phyloP scores from a whole-genome alignment of 2,113 vertebrate species.

The Octodon degus region DNA sequence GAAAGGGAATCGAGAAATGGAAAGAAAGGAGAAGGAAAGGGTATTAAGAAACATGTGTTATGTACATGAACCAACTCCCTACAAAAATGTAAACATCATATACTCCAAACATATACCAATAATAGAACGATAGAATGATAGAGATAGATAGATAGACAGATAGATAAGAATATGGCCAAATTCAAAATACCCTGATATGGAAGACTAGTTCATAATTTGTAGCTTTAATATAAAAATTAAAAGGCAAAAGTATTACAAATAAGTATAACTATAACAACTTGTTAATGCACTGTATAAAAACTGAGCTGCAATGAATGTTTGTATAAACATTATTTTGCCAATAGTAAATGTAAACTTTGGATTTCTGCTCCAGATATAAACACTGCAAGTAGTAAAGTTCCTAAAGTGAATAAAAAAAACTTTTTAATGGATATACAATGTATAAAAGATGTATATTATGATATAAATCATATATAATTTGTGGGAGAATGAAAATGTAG shows the following conservation, averaged over 20 bases:
- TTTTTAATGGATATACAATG: not conserved
- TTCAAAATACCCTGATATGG: not conserved
- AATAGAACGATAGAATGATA: not conserved
- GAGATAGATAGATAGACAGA: not conserved
- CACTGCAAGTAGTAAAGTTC: not conserved
- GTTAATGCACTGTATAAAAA: not conserved
- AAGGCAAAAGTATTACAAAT: slow-evolving; percentile 1
- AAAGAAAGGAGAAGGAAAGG: not conserved
- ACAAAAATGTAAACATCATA: not conserved
- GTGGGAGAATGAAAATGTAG: not conserved
- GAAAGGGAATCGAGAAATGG: not conserved
- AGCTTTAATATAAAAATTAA: not conserved
- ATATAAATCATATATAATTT: not conserved
- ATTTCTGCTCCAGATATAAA: too few species aligned
- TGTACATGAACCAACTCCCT: not conserved
- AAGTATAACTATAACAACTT: not conserved
- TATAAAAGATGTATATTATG: not conserved
- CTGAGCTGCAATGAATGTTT: not conserved
- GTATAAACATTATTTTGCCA: not conserved
- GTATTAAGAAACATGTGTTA: not conserved
- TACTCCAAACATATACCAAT: not conserved
- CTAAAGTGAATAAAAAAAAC: not conserved
- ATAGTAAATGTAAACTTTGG: too few species aligned
- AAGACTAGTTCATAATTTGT: not conserved
- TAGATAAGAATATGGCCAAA: not conserved